Base-by-base conservation (phyloP, 2,113 vertebrate species). In the Corythaeola cristata region DNA sequence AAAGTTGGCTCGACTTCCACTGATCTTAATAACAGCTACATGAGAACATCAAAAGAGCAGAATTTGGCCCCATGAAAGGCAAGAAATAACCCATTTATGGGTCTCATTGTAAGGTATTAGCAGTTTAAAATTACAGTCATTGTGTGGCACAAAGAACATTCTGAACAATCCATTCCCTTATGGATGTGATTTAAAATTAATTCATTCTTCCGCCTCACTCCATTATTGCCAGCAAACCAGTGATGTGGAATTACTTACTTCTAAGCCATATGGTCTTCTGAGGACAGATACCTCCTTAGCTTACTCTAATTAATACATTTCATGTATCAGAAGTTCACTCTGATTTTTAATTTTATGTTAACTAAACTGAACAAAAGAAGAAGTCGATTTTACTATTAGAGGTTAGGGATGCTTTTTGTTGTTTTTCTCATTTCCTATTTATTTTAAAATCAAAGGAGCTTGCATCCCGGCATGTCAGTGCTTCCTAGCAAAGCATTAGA, bases 241-340 rank as follows among this genome's bases (percentile, higher is more conserved):
- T 95, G 96, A 97, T 95, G 96, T 96, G 97, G 96, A 97, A 97
- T 97, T 97, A 96, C 96, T 96, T 96, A 89, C 53, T 96, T 83
- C 89, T 97, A 89, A 94, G 95, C 95, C 97, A 97, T 97, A 92
- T 97, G 94, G 97, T 97, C 96, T 96, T 97, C 78, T 91, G 94
- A 94, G 95, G 81, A 93, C 89, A 88, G 89, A 95, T 73, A 96
- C 74, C 87, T 96, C 87, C 76, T 95, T 85, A 95, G 84, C 84
- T 88, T 85, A 66, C 62, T 85, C 74, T 96, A 94, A 97, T 96
- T 96, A 97, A 96, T 96, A 91, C 81, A 91, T 96, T 94, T 88
- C 21, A 44, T 80, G 7, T 89, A 55, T 85, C 77, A 92, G 66
- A 94, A 79, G 7, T 85, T 94, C 58, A 50, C 39, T 88, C 68